Evolutionary conservation across 2,797 vertebrate genomes (phyloP).

Genomic region (Nannoperca obscura): DNA sequence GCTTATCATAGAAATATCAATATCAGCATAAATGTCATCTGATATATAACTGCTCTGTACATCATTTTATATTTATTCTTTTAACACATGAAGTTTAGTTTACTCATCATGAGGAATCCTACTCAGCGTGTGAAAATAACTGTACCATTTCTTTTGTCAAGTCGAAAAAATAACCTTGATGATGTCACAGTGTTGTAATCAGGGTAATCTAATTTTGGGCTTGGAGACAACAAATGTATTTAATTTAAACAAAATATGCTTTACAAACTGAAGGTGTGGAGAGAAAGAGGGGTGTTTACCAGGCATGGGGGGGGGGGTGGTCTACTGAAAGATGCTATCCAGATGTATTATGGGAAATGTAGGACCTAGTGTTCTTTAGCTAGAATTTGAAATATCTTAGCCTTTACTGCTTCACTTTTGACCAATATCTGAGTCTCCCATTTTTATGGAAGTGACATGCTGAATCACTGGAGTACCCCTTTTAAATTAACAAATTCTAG

Average conservation of each 20-base stretch:
- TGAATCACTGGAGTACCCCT: background rate
- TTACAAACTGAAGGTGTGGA: background rate
- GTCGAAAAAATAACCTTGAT: background rate
- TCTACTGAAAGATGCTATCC: background rate
- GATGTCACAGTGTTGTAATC: background rate
- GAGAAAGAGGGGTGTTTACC: background rate
- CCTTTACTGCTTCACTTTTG: background rate
- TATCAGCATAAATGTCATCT: background rate
- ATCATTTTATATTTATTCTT: too few species aligned
- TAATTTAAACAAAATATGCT: background rate
- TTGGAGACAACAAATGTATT: background rate
- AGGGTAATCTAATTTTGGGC: background rate
- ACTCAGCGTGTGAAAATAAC: too few species aligned
- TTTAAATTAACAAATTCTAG: background rate
- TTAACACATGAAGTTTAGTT: background rate
- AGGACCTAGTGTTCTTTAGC: background rate
- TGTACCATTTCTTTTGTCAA: background rate
- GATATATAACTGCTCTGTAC: background rate
- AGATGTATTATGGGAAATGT: slow-evolving; percentile 8
- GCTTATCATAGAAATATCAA: background rate
- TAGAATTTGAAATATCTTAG: background rate
- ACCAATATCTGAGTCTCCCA: background rate
- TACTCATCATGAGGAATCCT: background rate
- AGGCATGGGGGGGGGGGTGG: too few species aligned
- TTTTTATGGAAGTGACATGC: background rate